Conservation (phyloP, 2,888 invertebrate genomes). For the Xanthia togata region DNA sequence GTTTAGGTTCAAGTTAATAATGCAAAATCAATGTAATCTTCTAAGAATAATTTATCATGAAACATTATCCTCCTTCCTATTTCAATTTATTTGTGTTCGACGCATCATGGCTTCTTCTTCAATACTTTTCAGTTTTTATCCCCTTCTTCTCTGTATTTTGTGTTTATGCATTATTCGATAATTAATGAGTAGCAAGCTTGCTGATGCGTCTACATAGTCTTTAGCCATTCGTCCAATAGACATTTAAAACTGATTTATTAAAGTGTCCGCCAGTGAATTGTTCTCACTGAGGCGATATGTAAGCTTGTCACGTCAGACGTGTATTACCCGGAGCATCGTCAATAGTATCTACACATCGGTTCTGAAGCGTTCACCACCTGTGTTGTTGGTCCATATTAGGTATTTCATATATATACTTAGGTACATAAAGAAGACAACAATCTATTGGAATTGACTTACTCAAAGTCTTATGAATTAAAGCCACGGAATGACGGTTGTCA, state of each 20-base stretch:
- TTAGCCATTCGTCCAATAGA: neutral
- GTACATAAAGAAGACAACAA: neutral
- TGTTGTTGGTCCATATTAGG: neutral
- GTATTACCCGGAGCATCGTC: slow-evolving; percentile 19
- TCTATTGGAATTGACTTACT: neutral
- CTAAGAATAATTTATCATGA: neutral
- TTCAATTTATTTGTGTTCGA: neutral
- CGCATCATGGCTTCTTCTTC: neutral
- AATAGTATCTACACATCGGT: slow-evolving; percentile 15
- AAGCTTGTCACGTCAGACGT: slow-evolving; percentile 15
- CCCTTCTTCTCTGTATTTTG: neutral
- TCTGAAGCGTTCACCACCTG: slow-evolving; percentile 13
- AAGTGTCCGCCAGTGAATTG: neutral
- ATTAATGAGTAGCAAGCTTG: neutral
- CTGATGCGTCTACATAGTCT: neutral
- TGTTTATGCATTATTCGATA: neutral
- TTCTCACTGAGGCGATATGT: slow-evolving; percentile 29
- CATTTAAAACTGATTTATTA: slow-evolving; percentile 12
- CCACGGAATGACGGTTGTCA: neutral
- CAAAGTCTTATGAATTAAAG: neutral
- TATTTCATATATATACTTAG: neutral
- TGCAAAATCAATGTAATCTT: neutral
- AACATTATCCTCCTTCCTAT: neutral
- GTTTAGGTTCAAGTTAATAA: neutral
- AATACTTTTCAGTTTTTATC: neutral